Evolutionary conservation across 2,888 invertebrate species (phyloP).

Genomic region (Caenorhabditis drosophilae): DNA sequence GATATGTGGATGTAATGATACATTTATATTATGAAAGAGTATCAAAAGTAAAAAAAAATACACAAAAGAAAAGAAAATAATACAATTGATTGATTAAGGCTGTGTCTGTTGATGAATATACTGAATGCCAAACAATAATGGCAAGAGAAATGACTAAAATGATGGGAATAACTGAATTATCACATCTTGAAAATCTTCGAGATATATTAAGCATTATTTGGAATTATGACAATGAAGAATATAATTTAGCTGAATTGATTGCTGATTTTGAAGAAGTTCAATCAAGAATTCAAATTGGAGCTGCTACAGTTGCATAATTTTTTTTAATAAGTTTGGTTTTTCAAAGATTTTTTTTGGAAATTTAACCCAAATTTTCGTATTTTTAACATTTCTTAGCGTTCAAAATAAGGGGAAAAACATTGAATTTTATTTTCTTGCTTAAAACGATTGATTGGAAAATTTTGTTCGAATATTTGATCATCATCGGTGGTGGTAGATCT

Average conservation of each 20-base stretch:
- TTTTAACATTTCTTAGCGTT: too few species aligned
- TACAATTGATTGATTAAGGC: conserved; percentile 6
- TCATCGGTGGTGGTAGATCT: too few species aligned
- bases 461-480: too few species aligned
- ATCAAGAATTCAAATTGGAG: conserved; percentile 15
- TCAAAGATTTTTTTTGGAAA: too few species aligned
- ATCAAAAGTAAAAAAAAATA: conserved; percentile 5
- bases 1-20: conserved; percentile 19
- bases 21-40: conserved; percentile 19
- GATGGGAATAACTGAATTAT: conserved; percentile 31
- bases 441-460: too few species aligned
- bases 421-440: too few species aligned
- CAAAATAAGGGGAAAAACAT: too few species aligned
- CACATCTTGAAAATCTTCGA: conserved; percentile 24
- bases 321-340: too few species aligned
- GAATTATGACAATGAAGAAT: conserved; percentile 18
- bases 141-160: conserved; percentile 21
- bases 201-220: conserved; percentile 30
- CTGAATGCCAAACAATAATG: conserved; percentile 23
- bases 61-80: not conserved
- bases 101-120: conserved; percentile 31
- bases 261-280: conserved; percentile 40
- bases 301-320: not conserved
- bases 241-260: conserved; percentile 10
- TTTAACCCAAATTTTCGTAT: too few species aligned